Evolutionary conservation across 2,888 invertebrate species (phyloP).

Genomic region (Drosophila longiperda): DNA sequence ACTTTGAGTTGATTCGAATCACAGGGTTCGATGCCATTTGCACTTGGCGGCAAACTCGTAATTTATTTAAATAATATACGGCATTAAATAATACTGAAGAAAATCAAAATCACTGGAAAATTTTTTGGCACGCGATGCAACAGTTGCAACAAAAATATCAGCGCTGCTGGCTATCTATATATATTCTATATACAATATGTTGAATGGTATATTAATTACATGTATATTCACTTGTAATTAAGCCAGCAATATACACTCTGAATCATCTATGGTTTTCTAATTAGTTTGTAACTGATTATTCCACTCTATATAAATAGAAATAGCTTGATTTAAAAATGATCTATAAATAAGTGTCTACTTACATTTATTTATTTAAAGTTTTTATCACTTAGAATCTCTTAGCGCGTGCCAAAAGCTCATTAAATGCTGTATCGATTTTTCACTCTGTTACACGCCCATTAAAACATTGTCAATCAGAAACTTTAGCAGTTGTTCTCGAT

Average conservation of each 20-base stretch:
- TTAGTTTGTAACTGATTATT: not conserved
- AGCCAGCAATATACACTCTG: not conserved
- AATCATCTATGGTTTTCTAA: not conserved
- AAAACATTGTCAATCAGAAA: slow-evolving; percentile 40
- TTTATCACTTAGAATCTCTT: not conserved
- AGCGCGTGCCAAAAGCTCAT: slow-evolving; percentile 63
- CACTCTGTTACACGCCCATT: slow-evolving; percentile 55
- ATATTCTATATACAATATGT: not conserved
- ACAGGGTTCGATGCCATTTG: slow-evolving; percentile 44
- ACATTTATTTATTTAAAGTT: not conserved
- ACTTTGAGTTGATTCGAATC: slow-evolving; percentile 14
- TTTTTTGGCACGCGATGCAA: slow-evolving; percentile 47
- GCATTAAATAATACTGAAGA: not conserved
- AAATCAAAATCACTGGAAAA: slow-evolving; percentile 3
- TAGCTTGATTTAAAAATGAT: not conserved
- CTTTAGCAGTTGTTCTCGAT: not conserved
- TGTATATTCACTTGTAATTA: not conserved
- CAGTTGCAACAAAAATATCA: slow-evolving; percentile 15
- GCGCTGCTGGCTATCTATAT: not conserved
- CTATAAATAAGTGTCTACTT: not conserved
- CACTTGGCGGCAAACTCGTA: slow-evolving; percentile 39
- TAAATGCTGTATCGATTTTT: slow-evolving; percentile 70
- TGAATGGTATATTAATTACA: not conserved
- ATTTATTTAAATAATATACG: slow-evolving; percentile 39
- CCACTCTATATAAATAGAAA: not conserved